These are phyloP conservation scores for Poeciliopsis gracilis DNA, from an alignment of 2,797 vertebrate genomes.

Conservation along the genomic window DNA sequence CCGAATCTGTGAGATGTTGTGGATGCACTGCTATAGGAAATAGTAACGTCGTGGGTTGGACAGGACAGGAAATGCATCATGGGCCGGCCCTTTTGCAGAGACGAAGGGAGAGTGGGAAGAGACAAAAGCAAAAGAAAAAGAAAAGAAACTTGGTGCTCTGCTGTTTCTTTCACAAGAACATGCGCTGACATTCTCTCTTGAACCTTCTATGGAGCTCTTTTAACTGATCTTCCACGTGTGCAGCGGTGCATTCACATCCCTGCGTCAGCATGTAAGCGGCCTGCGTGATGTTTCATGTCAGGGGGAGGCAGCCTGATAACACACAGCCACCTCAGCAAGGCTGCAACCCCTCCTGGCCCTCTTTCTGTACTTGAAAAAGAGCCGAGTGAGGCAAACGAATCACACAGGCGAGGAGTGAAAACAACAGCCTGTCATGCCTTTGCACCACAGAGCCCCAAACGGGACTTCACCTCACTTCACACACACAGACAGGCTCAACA, in stretches of 20 bases:
- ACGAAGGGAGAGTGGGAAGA: constrained; percentile 38
- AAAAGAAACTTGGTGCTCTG: constrained; percentile 52
- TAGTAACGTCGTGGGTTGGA: constrained; percentile 48
- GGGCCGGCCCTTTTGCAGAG: constrained; percentile 42
- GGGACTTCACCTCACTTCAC: constrained; percentile 45
- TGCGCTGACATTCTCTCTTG: constrained; percentile 5
- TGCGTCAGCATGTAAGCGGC: constrained; percentile 67
- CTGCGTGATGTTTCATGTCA: constrained; percentile 70
- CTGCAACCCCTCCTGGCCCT: constrained; percentile 50
- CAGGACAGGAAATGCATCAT: constrained; percentile 59
- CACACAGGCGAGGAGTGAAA: constrained; percentile 33
- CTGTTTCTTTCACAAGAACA: constrained; percentile 23
- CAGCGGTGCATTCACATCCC: constrained; percentile 58
- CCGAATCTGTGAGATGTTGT: constrained; percentile 27
- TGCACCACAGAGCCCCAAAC: constrained; percentile 42
- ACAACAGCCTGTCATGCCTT: constrained; percentile 58
- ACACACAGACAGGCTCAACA: constrained; percentile 31
- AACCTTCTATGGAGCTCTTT: constrained; percentile 20
- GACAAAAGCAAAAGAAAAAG: constrained; percentile 14
- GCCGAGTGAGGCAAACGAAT: constrained; percentile 27
- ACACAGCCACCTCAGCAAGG: constrained; percentile 49
- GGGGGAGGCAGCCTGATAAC: constrained; percentile 67
- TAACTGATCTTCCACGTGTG: constrained; percentile 42
- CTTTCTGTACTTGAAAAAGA: constrained; percentile 41
- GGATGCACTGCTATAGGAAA: constrained; percentile 63